Conservation (phyloP, 2,113 vertebrate genomes). For the Grus americana region DNA sequence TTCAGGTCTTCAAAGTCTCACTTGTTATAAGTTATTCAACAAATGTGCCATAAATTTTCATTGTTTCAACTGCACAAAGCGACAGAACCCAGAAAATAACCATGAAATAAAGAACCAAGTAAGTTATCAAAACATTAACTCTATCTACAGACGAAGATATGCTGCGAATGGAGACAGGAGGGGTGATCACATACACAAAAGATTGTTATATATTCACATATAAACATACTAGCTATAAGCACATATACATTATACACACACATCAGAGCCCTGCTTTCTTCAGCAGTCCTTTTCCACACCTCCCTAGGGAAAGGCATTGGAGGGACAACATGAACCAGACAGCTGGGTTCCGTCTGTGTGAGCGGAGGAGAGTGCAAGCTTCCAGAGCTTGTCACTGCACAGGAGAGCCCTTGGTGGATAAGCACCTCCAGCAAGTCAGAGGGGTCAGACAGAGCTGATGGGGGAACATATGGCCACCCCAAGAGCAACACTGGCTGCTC, state of each 20-base stretch:
- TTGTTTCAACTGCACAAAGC: background rate
- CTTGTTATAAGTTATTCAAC: background rate
- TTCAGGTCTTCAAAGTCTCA: background rate
- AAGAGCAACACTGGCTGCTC: background rate
- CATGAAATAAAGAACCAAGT: background rate
- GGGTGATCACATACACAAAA: background rate
- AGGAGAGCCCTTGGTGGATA: background rate
- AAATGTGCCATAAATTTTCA: background rate
- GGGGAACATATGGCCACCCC: background rate
- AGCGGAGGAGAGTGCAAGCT: background rate
- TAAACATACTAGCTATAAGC: background rate
- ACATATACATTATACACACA: background rate
- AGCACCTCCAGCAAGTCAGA: background rate
- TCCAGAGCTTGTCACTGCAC: background rate
- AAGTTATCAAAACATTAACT: background rate
- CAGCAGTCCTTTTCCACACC: background rate
- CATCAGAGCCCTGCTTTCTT: background rate
- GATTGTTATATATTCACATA: background rate
- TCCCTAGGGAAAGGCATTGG: background rate
- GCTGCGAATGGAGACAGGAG: background rate
- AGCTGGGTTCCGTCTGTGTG: background rate
- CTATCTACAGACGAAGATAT: background rate
- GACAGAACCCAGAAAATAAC: background rate
- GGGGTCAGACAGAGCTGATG: accelerated
- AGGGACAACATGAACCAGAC: background rate